phyloP scores from a whole-genome alignment of 1,140 invertebrate species.

The Oryzaephilus surinamensis region DNA sequence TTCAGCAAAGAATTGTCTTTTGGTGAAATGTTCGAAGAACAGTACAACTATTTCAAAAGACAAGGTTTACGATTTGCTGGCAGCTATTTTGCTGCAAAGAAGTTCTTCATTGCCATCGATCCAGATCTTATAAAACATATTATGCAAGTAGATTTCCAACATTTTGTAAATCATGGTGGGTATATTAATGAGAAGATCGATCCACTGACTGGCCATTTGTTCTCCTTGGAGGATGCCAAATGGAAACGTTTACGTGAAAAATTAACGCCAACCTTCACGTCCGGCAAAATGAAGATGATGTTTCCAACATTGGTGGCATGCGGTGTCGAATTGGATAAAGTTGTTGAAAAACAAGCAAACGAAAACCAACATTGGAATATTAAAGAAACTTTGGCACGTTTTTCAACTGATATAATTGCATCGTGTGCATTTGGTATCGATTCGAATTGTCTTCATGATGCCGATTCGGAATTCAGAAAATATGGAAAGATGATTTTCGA shows the following conservation, averaged over 20 bases:
- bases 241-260: no score
- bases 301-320: no score
- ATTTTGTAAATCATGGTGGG: no score
- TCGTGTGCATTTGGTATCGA: conserved; percentile 40
- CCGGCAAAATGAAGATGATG: no score
- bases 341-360: conserved; percentile 25
- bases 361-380: conserved; percentile 37
- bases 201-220: conserved; percentile 38
- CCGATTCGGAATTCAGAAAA: conserved; percentile 32
- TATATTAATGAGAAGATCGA: conserved; percentile 36
- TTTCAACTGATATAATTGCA: conserved; percentile 40
- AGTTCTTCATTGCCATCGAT: conserved; percentile 31
- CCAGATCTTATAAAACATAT: conserved; percentile 38
- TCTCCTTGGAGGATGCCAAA: conserved; percentile 35
- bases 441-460: conserved; percentile 31
- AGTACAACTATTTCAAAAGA: conserved; percentile 29
- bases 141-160: no score
- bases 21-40: conserved; percentile 10
- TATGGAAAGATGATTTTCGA: conserved; percentile 8
- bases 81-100: conserved; percentile 8
- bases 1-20: conserved; percentile 2
- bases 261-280: no score
- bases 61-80: conserved; percentile 12
- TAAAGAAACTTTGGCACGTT: conserved; percentile 30
- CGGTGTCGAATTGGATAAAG: conserved; percentile 18